These are phyloP conservation scores for Bagarius yarrelli DNA, from an alignment of 2,113 vertebrate species.

Conservation along the genomic window DNA sequence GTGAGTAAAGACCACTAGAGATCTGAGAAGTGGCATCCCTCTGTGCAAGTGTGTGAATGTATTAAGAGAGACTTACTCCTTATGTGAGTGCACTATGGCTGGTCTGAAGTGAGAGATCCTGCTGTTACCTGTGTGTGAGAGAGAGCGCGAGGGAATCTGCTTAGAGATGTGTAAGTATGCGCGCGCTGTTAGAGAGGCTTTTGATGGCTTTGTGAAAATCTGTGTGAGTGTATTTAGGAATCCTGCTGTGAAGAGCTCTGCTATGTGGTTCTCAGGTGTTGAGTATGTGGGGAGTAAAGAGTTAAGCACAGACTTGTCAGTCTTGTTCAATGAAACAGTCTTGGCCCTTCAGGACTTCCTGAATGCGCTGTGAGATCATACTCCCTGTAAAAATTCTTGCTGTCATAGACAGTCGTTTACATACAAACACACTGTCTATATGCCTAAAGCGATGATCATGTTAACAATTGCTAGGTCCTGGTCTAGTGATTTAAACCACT, in stretches of 20 bases:
- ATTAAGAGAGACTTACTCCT: slow-evolving; percentile 40
- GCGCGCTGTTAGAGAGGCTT: slow-evolving; percentile 34
- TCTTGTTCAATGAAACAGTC: slow-evolving; percentile 66
- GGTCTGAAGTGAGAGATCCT: slow-evolving; percentile 35
- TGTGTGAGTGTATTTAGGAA: slow-evolving; percentile 40
- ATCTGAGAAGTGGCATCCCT: slow-evolving; percentile 26
- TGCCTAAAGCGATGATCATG: slow-evolving; percentile 40
- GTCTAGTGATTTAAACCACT: slow-evolving; percentile 4
- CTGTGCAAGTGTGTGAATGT: slow-evolving; percentile 42
- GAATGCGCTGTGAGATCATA: slow-evolving; percentile 75
- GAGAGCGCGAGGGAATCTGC: slow-evolving; percentile 20
- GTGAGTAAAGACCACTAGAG: slow-evolving; percentile 42
- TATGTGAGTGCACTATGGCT: slow-evolving; percentile 37
- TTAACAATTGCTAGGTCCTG: background rate
- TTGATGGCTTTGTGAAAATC: slow-evolving; percentile 39
- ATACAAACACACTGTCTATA: slow-evolving; percentile 25
- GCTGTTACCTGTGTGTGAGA: slow-evolving; percentile 38
- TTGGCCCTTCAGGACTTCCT: slow-evolving; percentile 68
- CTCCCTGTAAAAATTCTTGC: background rate
- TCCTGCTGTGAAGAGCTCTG: slow-evolving; percentile 52
- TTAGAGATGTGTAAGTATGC: slow-evolving; percentile 36
- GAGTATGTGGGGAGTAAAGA: slow-evolving; percentile 51
- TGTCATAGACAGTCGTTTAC: slow-evolving; percentile 16
- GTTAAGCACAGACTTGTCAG: slow-evolving; percentile 65
- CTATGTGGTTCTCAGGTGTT: slow-evolving; percentile 35